A percentile compares a stretch with the other conserved stretches of the same genome.
phyloP scores from a whole-genome alignment of 2,888 invertebrate species.

The Phyllotreta striolata region DNA sequence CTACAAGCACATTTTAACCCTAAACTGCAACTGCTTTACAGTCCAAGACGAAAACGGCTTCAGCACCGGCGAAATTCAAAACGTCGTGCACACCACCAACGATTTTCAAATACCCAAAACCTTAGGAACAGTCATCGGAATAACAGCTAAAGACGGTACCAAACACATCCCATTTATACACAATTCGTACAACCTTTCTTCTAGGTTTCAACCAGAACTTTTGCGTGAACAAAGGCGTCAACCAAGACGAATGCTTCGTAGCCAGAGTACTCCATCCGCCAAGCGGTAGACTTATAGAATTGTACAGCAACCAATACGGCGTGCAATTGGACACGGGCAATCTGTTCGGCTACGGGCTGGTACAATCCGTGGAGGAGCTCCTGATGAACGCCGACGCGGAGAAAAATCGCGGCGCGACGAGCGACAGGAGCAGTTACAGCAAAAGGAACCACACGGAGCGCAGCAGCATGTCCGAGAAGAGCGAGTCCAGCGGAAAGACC shows the following conservation, averaged over 20 bases:
- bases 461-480: neutral
- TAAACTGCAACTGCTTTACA: constrained; percentile 81
- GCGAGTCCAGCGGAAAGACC: neutral
- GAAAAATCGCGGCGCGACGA: neutral
- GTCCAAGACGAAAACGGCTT: constrained; percentile 68
- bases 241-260: constrained; percentile 68
- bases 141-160: constrained; percentile 67
- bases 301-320: constrained; percentile 86
- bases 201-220: constrained; percentile 79
- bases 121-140: constrained; percentile 70
- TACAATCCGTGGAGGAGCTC: constrained; percentile 42
- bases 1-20: constrained; percentile 73
- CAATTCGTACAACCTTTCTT: neutral
- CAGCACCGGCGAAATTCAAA: constrained; percentile 76
- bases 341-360: constrained; percentile 49
- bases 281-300: constrained; percentile 78
- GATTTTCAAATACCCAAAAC: constrained; percentile 75
- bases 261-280: constrained; percentile 72
- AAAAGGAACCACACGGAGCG: constrained; percentile 4
- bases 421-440: constrained; percentile 9
- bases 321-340: constrained; percentile 88
- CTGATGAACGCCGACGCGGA: neutral
- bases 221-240: constrained; percentile 71
- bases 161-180: too few species aligned
- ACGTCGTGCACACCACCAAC: constrained; percentile 74